phyloP scores from a whole-genome alignment of 2,888 invertebrate species.

The Chironomus tentans region DNA sequence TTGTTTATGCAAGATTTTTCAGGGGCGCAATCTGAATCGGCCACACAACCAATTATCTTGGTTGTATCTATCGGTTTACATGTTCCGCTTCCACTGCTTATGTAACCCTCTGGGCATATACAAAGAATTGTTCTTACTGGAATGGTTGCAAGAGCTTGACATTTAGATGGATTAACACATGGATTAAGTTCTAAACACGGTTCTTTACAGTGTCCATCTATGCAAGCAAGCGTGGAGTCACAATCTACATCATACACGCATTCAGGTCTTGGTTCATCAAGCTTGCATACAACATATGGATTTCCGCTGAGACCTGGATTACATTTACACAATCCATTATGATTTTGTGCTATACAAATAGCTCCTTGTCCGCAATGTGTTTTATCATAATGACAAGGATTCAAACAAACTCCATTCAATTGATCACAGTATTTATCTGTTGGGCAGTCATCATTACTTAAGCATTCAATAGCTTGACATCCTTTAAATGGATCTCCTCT shows the following conservation, averaged over 20 bases:
- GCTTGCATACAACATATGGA: constrained; percentile 70
- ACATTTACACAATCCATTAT: constrained; percentile 78
- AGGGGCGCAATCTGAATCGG: constrained; percentile 67
- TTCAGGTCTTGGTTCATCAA: constrained; percentile 56
- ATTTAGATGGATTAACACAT: constrained; percentile 68
- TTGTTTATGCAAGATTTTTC: constrained; percentile 72
- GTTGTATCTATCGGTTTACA: constrained; percentile 65
- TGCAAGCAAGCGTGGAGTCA: constrained; percentile 60
- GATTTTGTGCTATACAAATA: constrained; percentile 71
- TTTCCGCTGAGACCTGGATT: constrained; percentile 66
- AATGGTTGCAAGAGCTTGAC: constrained; percentile 68
- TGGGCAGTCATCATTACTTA: constrained; percentile 80
- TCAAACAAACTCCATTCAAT: constrained; percentile 73
- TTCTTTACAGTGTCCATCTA: constrained; percentile 71
- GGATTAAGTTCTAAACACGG: constrained; percentile 71
- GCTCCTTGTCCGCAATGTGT: constrained; percentile 63
- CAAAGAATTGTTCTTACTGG: constrained; percentile 86
- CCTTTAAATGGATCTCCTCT: constrained; percentile 66
- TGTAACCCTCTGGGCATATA: constrained; percentile 79
- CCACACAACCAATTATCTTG: constrained; percentile 55
- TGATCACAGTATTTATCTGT: constrained; percentile 62
- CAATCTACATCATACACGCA: constrained; percentile 78
- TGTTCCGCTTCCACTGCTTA: constrained; percentile 71
- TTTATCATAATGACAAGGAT: constrained; percentile 70
- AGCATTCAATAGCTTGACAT: constrained; percentile 72